Conservation (phyloP, 1,140 invertebrate genomes). For the Halotydeus destructor region DNA sequence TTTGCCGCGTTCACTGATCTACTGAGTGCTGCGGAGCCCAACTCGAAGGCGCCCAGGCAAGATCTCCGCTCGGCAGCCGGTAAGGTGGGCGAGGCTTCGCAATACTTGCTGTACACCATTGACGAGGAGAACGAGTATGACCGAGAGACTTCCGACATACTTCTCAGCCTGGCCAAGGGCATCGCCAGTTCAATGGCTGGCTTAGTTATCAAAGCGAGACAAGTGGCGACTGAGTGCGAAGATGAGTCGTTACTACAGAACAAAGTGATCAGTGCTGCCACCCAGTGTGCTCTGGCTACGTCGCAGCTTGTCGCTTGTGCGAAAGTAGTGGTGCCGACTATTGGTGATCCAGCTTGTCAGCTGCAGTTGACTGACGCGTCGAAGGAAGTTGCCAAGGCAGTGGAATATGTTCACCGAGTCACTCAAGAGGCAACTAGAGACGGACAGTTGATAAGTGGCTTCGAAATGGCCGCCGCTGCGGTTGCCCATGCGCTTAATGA, state of each 20-base stretch:
- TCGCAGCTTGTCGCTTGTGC: conserved; percentile 93
- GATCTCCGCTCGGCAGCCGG: conserved; percentile 80
- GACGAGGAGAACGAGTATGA: conserved; percentile 61
- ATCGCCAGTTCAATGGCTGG: conserved; percentile 92
- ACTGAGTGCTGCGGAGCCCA: conserved; percentile 77
- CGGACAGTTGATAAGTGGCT: conserved; percentile 41
- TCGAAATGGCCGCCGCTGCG: conserved; percentile 59
- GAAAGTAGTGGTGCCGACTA: conserved; percentile 50
- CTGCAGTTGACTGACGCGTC: conserved; percentile 80
- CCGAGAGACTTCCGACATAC: conserved; percentile 42
- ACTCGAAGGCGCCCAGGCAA: conserved; percentile 74
- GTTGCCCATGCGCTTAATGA: conserved; percentile 76
- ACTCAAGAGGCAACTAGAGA: conserved; percentile 29
- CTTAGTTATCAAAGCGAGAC: conserved; percentile 80
- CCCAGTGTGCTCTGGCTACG: conserved; percentile 86
- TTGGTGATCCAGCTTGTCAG: conserved; percentile 76
- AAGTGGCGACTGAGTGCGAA: conserved; percentile 62
- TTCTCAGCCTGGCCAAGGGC: conserved; percentile 72
- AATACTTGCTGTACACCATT: conserved; percentile 73
- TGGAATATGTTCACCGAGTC: conserved; percentile 67
- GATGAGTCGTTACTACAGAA: conserved; percentile 41
- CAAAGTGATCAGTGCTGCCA: conserved; percentile 76
- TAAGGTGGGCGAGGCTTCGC: conserved; percentile 82
- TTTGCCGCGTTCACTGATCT: conserved; percentile 86
- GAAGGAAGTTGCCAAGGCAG: conserved; percentile 71